phyloP scores from a whole-genome alignment of 2,797 vertebrate species.

The Stomatorhinus walkeri region DNA sequence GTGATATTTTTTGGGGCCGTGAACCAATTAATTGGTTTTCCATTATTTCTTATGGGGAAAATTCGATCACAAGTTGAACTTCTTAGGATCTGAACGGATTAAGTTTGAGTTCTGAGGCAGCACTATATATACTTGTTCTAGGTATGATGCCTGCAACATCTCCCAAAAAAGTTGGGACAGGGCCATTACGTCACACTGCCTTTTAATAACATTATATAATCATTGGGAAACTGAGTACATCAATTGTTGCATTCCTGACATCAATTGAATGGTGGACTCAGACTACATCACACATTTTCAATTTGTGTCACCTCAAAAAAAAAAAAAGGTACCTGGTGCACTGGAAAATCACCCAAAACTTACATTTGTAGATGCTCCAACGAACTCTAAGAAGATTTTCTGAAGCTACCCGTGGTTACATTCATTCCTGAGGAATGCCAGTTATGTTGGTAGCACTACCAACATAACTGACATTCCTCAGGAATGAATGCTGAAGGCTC shows the following conservation, averaged over 20 bases:
- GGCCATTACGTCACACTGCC: background rate
- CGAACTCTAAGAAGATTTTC: background rate
- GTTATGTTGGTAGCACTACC: background rate
- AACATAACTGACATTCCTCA: too few species aligned
- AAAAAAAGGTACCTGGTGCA: background rate
- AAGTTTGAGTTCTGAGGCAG: too few species aligned
- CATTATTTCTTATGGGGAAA: too few species aligned
- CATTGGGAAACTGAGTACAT: background rate
- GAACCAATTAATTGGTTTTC: too few species aligned
- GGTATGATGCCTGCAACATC: background rate
- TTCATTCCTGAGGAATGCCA: background rate
- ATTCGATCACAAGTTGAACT: too few species aligned
- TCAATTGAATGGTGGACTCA: background rate
- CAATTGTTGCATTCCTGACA: background rate
- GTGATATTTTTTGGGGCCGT: too few species aligned
- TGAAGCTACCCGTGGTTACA: background rate
- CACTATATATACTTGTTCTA: background rate
- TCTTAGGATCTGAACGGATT: too few species aligned
- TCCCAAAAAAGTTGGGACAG: background rate
- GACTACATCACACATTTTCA: background rate
- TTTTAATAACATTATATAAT: background rate
- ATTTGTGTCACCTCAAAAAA: background rate
- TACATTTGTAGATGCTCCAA: background rate
- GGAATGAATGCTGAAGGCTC: background rate
- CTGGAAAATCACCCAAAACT: background rate